Evolutionary conservation across 2,113 vertebrate genomes (phyloP).

Genomic region (Marmota monax): DNA sequence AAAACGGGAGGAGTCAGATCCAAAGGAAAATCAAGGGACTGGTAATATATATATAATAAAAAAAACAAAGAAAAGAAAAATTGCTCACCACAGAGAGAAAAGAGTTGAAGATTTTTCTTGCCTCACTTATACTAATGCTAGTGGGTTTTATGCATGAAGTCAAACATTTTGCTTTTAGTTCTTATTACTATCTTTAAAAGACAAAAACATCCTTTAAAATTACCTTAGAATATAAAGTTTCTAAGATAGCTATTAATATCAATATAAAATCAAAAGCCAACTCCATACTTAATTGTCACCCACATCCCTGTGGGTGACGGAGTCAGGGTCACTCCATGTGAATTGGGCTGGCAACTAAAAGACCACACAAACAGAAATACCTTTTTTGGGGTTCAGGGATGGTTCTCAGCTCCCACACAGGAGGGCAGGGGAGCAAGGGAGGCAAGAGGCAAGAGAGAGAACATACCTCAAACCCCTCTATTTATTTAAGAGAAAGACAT

Average conservation of each 20-base stretch:
- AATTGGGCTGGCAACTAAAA: too few species aligned
- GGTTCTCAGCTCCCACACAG: too few species aligned
- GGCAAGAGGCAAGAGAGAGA: too few species aligned
- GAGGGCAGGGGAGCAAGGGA: too few species aligned
- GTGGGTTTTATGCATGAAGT: neutral
- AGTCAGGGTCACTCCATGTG: too few species aligned
- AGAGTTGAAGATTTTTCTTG: neutral
- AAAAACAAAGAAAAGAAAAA: neutral
- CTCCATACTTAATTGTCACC: neutral
- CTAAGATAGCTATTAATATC: neutral
- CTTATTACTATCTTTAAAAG: neutral
- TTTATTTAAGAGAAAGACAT: too few species aligned
- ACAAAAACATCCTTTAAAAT: neutral
- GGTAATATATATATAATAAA: too few species aligned
- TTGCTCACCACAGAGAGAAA: neutral
- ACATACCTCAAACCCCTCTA: too few species aligned
- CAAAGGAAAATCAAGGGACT: constrained; percentile 38
- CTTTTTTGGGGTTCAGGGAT: too few species aligned
- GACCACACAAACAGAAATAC: too few species aligned
- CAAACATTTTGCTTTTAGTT: neutral
- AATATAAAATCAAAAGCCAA: neutral
- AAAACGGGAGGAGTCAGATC: neutral
- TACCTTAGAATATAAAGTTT: neutral
- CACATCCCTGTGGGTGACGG: too few species aligned
- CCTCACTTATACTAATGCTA: neutral